Conservation (phyloP, 2,888 invertebrate genomes). For the Lumbricus terrestris region DNA sequence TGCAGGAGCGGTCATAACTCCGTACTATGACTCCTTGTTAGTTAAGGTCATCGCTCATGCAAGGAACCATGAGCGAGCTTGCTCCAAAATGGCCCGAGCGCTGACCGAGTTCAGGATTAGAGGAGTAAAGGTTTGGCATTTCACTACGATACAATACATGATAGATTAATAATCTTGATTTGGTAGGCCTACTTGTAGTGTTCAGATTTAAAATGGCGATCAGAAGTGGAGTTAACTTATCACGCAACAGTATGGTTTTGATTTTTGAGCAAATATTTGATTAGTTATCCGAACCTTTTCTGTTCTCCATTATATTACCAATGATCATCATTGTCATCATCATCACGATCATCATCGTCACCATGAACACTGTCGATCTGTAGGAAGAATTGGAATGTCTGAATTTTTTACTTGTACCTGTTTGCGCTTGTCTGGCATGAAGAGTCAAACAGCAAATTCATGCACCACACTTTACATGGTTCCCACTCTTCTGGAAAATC, state of each 20-base stretch:
- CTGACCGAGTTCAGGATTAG: constrained; percentile 93
- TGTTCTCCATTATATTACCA: too few species aligned
- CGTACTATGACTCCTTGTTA: constrained; percentile 94
- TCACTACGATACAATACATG: neutral
- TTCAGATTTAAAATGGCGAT: neutral
- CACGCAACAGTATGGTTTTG: too few species aligned
- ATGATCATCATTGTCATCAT: too few species aligned
- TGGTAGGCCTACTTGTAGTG: neutral
- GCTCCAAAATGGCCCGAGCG: constrained; percentile 94
- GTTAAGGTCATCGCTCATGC: constrained; percentile 92
- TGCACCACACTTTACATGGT: too few species aligned
- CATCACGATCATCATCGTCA: too few species aligned
- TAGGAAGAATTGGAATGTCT: neutral
- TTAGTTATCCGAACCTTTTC: too few species aligned
- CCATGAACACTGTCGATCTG: too few species aligned
- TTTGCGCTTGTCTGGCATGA: neutral
- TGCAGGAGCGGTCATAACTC: constrained; percentile 94
- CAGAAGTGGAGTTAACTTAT: neutral
- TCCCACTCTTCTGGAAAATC: too few species aligned
- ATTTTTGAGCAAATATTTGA: too few species aligned
- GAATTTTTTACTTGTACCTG: neutral
- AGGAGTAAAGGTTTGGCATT: constrained; percentile 76
- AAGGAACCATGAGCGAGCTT: constrained; percentile 80
- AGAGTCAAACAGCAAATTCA: neutral
- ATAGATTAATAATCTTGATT: too few species aligned